Evolutionary conservation across 2,797 vertebrate genomes (phyloP).

Genomic region (Semotilus atromaculatus): DNA sequence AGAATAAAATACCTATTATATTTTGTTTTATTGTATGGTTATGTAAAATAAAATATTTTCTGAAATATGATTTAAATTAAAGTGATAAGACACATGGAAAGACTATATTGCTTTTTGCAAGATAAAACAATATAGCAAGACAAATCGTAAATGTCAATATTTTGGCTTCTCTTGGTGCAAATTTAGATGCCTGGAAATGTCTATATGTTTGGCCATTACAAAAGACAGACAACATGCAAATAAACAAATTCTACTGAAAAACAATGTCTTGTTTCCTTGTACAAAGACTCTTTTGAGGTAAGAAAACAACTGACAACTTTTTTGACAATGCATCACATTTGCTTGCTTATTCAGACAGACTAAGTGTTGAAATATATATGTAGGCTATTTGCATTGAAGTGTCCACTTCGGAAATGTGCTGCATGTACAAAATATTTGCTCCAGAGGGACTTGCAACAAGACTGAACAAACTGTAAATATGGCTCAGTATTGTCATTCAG

Average conservation of each 20-base stretch:
- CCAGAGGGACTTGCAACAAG: conserved; percentile 27
- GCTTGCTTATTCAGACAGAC: conserved; percentile 39
- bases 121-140: conserved; percentile 61
- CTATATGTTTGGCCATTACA: conserved; percentile 50
- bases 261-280: conserved; percentile 6
- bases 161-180: conserved; percentile 61
- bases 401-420: conserved; percentile 29
- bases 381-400: conserved; percentile 20
- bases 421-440: conserved; percentile 45
- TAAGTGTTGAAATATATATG: conserved; percentile 18
- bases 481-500: conserved; percentile 55
- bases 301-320: conserved; percentile 35
- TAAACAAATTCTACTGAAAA: conserved; percentile 49
- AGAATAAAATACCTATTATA: conserved; percentile 50
- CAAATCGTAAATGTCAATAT: conserved; percentile 40
- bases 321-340: conserved; percentile 32
- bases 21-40: conserved; percentile 42
- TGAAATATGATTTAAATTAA: conserved; percentile 56
- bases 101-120: conserved; percentile 61
- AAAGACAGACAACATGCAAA: conserved; percentile 60
- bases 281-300: conserved; percentile 49
- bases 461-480: conserved; percentile 53
- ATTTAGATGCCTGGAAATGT: conserved; percentile 53
- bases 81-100: conserved; percentile 56
- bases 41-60: conserved; percentile 60